Evolutionary conservation across 2,113 vertebrate genomes (phyloP).

Genomic region (Coryphaenoides rupestris): DNA sequence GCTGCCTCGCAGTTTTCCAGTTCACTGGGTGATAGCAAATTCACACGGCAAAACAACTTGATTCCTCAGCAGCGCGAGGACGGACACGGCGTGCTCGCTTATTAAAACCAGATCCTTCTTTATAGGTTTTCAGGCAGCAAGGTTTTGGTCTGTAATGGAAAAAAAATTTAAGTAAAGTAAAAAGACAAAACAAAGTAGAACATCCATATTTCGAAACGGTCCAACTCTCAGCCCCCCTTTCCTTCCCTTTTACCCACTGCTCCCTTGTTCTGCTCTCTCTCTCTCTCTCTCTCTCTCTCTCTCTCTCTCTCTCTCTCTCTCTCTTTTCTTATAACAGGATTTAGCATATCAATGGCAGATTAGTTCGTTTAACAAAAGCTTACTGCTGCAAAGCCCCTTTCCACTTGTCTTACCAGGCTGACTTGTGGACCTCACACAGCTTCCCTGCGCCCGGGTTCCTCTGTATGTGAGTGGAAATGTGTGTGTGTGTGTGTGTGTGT

Average conservation of each 20-base stretch:
- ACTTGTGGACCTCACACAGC: conserved; percentile 69
- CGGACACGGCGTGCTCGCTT: conserved; percentile 8
- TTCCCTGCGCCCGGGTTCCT: conserved; percentile 43
- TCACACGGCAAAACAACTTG: conserved; percentile 12
- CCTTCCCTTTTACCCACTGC: not conserved
- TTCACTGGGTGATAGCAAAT: not conserved
- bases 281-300: conserved; percentile 38
- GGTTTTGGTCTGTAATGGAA: conserved; percentile 37
- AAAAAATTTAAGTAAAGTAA: too few species aligned
- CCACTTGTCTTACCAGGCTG: conserved; percentile 63
- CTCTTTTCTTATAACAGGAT: conserved; percentile 60
- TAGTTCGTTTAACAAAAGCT: conserved; percentile 69
- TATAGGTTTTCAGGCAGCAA: conserved; percentile 26
- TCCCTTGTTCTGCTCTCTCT: conserved; percentile 8
- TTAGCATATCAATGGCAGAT: conserved; percentile 72
- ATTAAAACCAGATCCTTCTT: conserved; percentile 30
- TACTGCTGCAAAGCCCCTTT: conserved; percentile 66
- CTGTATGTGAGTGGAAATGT: conserved; percentile 15
- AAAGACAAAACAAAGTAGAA: too few species aligned
- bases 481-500: conserved; percentile 12
- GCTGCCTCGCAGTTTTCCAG: conserved; percentile 10
- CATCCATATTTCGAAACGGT: conserved; percentile 36
- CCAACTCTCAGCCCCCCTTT: not conserved
- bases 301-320: conserved; percentile 33
- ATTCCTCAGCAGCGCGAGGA: not conserved